These are phyloP conservation scores for Desmophyllum pertusum DNA, from an alignment of 92 coral and sea anemone genomes.

Conservation along the genomic window DNA sequence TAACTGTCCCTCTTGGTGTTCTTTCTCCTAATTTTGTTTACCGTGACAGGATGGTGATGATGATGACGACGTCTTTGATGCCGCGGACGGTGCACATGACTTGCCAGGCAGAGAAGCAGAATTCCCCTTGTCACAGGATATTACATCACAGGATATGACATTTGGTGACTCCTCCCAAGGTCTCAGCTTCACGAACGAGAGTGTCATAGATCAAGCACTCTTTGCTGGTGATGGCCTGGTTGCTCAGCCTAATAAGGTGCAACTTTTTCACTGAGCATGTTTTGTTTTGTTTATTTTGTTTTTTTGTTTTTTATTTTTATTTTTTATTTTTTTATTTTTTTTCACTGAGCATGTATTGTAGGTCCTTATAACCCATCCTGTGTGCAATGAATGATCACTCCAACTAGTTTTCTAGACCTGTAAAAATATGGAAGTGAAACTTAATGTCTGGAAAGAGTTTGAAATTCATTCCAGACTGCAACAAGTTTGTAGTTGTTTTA, in stretches of 20 bases:
- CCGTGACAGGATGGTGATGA: constrained; percentile 54
- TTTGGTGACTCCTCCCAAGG: constrained; percentile 87
- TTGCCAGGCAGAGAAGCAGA: constrained; percentile 53
- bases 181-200: constrained; percentile 77
- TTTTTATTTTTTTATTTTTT: too few species aligned
- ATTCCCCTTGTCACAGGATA: constrained; percentile 56
- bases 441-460: too few species aligned
- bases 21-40: neutral
- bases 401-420: neutral
- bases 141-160: constrained; percentile 71
- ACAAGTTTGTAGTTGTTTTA: neutral
- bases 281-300: too few species aligned
- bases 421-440: neutral
- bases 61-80: constrained; percentile 51
- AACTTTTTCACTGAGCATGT: too few species aligned
- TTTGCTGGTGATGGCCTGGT: constrained; percentile 96
- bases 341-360: too few species aligned
- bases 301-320: too few species aligned
- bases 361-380: too few species aligned
- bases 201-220: constrained; percentile 76
- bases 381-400: neutral
- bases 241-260: constrained; percentile 94
- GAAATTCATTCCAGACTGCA: neutral
- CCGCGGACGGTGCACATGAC: constrained; percentile 36
- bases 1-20: neutral